phyloP scores from a whole-genome alignment of 92 coral and sea anemone genomes.

The Heliopora coerulea region DNA sequence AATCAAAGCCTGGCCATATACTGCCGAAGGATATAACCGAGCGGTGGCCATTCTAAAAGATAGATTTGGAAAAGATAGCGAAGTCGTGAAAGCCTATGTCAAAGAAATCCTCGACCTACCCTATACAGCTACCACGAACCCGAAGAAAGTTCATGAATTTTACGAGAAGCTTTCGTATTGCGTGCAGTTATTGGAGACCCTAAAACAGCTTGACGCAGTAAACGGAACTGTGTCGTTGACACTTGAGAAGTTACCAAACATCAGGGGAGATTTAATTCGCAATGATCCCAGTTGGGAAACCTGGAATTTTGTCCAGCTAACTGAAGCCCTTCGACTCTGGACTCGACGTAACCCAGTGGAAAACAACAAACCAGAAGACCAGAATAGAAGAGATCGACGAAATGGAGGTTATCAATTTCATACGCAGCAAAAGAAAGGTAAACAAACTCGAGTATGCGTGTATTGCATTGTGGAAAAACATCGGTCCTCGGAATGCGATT shows the following conservation, averaged over 20 bases:
- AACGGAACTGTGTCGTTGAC: slow-evolving; percentile 38
- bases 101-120: slow-evolving; percentile 37
- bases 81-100: slow-evolving; percentile 27
- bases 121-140: slow-evolving; percentile 25
- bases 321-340: slow-evolving; percentile 12
- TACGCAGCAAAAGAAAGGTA: slow-evolving; percentile 27
- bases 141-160: slow-evolving; percentile 43
- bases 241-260: slow-evolving; percentile 38
- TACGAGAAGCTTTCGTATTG: slow-evolving; percentile 40
- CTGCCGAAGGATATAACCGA: slow-evolving; percentile 43
- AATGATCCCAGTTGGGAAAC: slow-evolving; percentile 22
- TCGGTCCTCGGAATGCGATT: slow-evolving; percentile 40
- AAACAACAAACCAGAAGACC: slow-evolving; percentile 16
- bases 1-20: slow-evolving; percentile 25
- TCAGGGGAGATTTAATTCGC: slow-evolving; percentile 15
- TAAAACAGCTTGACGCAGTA: slow-evolving; percentile 37
- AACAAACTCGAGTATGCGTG: slow-evolving; percentile 4
- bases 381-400: too few relatives aligned
- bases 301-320: slow-evolving; percentile 7
- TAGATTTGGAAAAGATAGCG: slow-evolving; percentile 32
- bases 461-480: slow-evolving; percentile 36
- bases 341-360: slow-evolving; percentile 18
- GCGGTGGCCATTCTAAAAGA: slow-evolving; percentile 27
- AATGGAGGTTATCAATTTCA: slow-evolving; percentile 13
- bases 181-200: slow-evolving; percentile 47